Base-by-base conservation (phyloP, 2,888 invertebrate genomes). In the Eupeodes luniger region DNA sequence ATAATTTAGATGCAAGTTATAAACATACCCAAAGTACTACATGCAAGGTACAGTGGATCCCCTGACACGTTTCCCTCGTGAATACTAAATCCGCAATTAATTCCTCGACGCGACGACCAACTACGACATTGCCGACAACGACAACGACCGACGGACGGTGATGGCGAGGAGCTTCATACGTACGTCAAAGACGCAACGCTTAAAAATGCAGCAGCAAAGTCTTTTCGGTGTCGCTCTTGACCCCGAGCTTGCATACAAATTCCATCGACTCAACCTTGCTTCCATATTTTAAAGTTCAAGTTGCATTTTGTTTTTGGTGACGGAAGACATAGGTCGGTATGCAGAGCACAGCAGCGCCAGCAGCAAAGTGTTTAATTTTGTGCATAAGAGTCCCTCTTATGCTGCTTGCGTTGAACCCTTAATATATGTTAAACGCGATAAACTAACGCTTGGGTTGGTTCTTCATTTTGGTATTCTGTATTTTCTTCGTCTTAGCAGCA, bases 171-270 rank as follows among this genome's bases (percentile, higher is more conserved):
- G 27, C 27, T 27, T 0, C 27, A 27, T 27, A 27, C 27, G 27
- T 27, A 27, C 27, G 27, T 27, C 27, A 27, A 27, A 27, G 27
- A 27, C 27, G 27, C 27, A 64, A 12, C 47, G 47, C 16, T 62
- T 47, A 62, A 40, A 36, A 36, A 74, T 74, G 51, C 77, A 74
- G 61, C 78, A 72, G 57, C 51, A 57, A 49, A 49, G 72, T 75
- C 55, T 62, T 55, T 74, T 27, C 51, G 64, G 76, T 78, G 78
- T 69, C 59, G 79, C 70, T 76, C 82, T 75, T 86, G 61, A 82
- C 78, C 83, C 79, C 16, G 34, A 62, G 83, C 83, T 83, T 83
- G 74, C 79, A 75, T 84, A 75, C 79, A 81, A 49, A 81, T 76
- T 85, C 81, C 64, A n/a, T 62, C 40, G 16, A 44, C 49, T 51